These are phyloP conservation scores for Cynodonichthys magdalenae DNA, from an alignment of 2,797 vertebrate genomes.

Conservation along the genomic window DNA sequence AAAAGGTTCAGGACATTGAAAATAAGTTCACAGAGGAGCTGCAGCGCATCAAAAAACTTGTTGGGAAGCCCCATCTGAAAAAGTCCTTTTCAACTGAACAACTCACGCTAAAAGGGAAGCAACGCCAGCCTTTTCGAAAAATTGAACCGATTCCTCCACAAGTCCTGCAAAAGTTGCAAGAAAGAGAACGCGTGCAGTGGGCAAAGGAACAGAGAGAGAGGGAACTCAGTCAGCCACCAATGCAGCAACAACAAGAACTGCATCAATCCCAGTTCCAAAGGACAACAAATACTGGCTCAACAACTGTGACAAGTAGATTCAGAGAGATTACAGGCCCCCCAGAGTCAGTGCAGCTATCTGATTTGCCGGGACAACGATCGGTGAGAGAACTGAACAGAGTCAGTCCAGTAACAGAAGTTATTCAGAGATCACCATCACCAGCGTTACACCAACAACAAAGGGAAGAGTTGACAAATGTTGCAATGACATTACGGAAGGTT, in stretches of 20 bases:
- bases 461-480: constrained; percentile 64
- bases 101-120: constrained; percentile 77
- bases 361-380: constrained; percentile 78
- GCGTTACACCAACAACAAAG: constrained; percentile 64
- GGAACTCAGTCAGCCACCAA: constrained; percentile 53
- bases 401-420: constrained; percentile 74
- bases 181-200: constrained; percentile 80
- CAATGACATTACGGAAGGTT: constrained; percentile 74
- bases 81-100: constrained; percentile 89
- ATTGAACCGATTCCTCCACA: constrained; percentile 84
- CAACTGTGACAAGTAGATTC: constrained; percentile 43
- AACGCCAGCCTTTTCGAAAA: constrained; percentile 76
- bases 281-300: constrained; percentile 48
- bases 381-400: constrained; percentile 66
- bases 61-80: constrained; percentile 93
- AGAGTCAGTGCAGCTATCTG: constrained; percentile 80
- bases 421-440: constrained; percentile 74
- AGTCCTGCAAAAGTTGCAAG: constrained; percentile 84
- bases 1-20: constrained; percentile 92
- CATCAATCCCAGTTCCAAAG: constrained; percentile 47
- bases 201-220: constrained; percentile 73
- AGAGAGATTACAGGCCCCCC: constrained; percentile 66
- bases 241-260: constrained; percentile 58
- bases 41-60: constrained; percentile 91
- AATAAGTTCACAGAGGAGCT: constrained; percentile 94